Conservation (phyloP, 2,888 invertebrate genomes). For the Uloborus plumipes region DNA sequence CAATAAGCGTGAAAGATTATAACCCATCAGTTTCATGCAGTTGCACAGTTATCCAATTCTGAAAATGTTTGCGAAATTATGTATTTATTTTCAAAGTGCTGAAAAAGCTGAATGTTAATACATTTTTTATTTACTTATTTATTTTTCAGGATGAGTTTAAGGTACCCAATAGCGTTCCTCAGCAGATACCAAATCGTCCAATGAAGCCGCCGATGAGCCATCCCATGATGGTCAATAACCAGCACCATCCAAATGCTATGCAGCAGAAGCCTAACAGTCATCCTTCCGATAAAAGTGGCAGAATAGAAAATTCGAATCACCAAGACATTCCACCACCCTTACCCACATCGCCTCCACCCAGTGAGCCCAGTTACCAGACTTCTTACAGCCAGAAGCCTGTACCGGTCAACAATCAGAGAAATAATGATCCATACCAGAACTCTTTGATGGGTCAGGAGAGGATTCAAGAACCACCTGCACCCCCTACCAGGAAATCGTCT, state of each 20-base stretch:
- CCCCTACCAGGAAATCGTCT: conserved; percentile 90
- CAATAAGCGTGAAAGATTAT: no score
- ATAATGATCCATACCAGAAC: conserved; percentile 29
- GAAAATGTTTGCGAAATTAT: no score
- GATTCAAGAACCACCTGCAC: conserved; percentile 74
- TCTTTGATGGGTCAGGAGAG: conserved; percentile 34
- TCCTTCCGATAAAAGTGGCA: conserved; percentile 17
- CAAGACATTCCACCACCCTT: conserved; percentile 71
- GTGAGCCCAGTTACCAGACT: conserved; percentile 62
- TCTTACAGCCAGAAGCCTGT: conserved; percentile 54
- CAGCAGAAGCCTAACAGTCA: conserved; percentile 16
- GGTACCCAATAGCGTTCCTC: conserved; percentile 30
- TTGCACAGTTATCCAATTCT: no score
- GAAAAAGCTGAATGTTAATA: neutral
- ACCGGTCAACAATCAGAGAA: conserved; percentile 31
- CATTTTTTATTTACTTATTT: conserved; percentile 3
- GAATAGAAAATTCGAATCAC: conserved; percentile 44
- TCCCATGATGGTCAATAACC: conserved; percentile 27
- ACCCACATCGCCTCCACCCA: conserved; percentile 68
- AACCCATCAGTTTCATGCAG: no score
- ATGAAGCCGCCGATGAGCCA: conserved; percentile 25
- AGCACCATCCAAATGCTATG: conserved; percentile 13
- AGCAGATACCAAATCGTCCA: conserved; percentile 43
- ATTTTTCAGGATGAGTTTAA: conserved; percentile 67
- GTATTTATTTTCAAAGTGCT: no score